These are phyloP conservation scores for Cyclura pinguis DNA, from an alignment of 2,797 vertebrate genomes.

Conservation along the genomic window DNA sequence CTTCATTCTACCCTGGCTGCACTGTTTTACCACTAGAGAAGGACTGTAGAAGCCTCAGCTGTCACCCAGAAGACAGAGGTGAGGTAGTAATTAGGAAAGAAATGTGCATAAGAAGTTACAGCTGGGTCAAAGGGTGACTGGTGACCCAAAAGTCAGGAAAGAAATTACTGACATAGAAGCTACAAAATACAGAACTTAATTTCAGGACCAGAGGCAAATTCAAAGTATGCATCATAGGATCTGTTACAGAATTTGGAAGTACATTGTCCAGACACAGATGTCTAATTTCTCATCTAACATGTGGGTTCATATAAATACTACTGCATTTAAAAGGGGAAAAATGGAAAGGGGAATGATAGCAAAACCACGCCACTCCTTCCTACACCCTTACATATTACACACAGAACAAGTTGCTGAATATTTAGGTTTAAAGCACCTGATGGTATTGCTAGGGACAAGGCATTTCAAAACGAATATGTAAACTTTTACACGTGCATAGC, in stretches of 20 bases:
- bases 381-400: not conserved
- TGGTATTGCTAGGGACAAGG: slow-evolving; percentile 39
- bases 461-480: slow-evolving; percentile 67
- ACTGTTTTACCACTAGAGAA: not conserved
- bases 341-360: slow-evolving; percentile 39
- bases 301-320: not conserved
- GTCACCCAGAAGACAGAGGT: not conserved
- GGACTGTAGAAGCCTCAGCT: not conserved
- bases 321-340: slow-evolving; percentile 30
- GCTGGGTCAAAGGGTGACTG: not conserved
- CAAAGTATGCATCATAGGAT: not conserved
- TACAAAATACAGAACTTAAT: not conserved
- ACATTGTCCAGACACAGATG: not conserved
- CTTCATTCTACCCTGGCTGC: not conserved
- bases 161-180: not conserved
- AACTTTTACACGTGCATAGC: slow-evolving; percentile 68
- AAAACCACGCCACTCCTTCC: not conserved
- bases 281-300: not conserved
- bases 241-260: not conserved
- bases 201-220: not conserved
- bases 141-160: not conserved
- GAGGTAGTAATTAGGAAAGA: not conserved
- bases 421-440: slow-evolving; percentile 64
- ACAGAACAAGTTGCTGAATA: slow-evolving; percentile 47
- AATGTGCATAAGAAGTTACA: not conserved